Base-by-base conservation (phyloP, 2,113 vertebrate species). In the Notothenia rossii region DNA sequence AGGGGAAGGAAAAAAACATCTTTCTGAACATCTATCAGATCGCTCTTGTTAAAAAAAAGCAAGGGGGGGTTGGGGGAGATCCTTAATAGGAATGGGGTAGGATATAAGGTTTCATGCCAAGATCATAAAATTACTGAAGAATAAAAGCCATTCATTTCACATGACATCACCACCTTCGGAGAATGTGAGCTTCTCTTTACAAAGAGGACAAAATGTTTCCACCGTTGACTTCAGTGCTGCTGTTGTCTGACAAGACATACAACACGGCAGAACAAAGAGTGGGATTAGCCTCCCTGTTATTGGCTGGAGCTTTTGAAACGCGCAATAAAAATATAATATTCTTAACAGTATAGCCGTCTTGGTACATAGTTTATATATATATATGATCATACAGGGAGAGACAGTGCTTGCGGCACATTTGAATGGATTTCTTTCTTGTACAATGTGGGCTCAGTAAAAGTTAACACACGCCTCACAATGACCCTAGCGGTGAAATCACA, bases 131-230 rank as follows among this genome's bases (percentile, higher is more conserved):
- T 93, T 92, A 91, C 90, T 89, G 85, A 84, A 84, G 76, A 92
- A 93, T 90, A 92, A 93, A 94, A 94, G 83, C 84, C 89, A 91
- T 93, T 93, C 88, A 91, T 90, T 92, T 94, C 87, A 89, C 81
- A 93, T 94, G 92, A 94, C 93, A 94, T 93, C 91, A 93, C 89
- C 84, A 89, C 85, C 83, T 91, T 91, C 75, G 84, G 88, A 93
- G 86, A 83, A 92, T 89, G 85, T 90, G 86, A 87, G 87, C 86
- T 81, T 90, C 84, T 85, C 82, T 86, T 91, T 74, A 89, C 86
- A 84, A 85, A 70, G 73, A 82, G 81, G 79, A 88, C 86, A 89
- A 79, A 84, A 80, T 87, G 87, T 86, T 91, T 94, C 85, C 83
- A 58, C 85, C 81, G 70, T 71, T 29, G 49, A 84, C 79, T 86